Conservation (phyloP, 2,113 vertebrate species). For the Canis aureus region DNA sequence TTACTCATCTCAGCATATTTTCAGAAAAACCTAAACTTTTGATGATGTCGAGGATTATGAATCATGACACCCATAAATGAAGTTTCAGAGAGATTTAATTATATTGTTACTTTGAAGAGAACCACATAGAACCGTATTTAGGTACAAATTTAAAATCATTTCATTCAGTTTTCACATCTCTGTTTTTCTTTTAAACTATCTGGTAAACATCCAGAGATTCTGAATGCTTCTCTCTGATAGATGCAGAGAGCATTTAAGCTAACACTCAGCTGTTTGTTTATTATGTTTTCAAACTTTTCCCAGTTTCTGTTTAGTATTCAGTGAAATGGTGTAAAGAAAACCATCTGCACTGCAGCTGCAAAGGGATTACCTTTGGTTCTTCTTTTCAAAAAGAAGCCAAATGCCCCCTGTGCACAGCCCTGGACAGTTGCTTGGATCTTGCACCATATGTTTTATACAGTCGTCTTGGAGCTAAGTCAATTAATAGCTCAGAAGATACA, state of each 20-base stretch:
- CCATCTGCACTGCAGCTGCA: constrained; percentile 83
- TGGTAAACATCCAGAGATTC: constrained; percentile 76
- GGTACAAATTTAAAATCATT: constrained; percentile 76
- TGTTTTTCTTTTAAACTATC: constrained; percentile 68
- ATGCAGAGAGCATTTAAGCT: constrained; percentile 76
- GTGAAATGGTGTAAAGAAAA: constrained; percentile 72
- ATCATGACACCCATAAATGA: constrained; percentile 18
- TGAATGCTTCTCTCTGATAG: constrained; percentile 75
- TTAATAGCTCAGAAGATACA: constrained; percentile 63
- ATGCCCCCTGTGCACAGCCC: constrained; percentile 26
- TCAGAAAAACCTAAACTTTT: constrained; percentile 56
- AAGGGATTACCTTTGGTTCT: constrained; percentile 71
- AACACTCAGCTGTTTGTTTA: constrained; percentile 82
- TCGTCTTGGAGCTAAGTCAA: constrained; percentile 63
- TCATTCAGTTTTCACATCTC: constrained; percentile 70
- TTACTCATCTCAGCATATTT: constrained; percentile 32
- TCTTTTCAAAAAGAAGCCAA: constrained; percentile 56
- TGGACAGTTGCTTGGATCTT: constrained; percentile 42
- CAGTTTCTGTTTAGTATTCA: constrained; percentile 80
- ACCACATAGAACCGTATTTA: constrained; percentile 72
- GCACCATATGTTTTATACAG: constrained; percentile 52
- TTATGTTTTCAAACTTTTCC: constrained; percentile 77
- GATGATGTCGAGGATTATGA: constrained; percentile 58
- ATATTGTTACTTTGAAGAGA: constrained; percentile 70
- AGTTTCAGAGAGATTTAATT: constrained; percentile 71